phyloP scores from a whole-genome alignment of 2,888 invertebrate species.

The Acleris holmiana region DNA sequence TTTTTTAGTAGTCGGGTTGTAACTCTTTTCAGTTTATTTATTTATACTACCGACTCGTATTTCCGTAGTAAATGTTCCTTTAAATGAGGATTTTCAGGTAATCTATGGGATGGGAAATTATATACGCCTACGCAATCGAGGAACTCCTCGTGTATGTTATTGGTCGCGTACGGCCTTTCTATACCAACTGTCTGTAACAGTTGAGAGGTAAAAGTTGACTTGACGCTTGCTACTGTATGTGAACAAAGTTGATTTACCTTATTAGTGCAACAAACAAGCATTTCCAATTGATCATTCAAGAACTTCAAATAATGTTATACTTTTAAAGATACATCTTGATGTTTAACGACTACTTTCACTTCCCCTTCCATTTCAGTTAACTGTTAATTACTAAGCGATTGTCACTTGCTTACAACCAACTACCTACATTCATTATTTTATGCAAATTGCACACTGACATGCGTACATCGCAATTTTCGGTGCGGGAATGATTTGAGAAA shows the following conservation, averaged over 20 bases:
- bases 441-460: conserved; percentile 27
- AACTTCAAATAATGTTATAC: conserved; percentile 2
- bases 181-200: no score
- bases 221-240: neutral
- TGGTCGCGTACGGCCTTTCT: no score
- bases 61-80: no score
- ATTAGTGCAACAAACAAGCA: neutral
- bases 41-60: no score
- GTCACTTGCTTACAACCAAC: conserved; percentile 29
- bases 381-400: conserved; percentile 36
- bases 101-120: no score
- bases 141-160: no score
- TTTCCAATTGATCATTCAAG: neutral
- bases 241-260: neutral
- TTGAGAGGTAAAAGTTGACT: neutral
- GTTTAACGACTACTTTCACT: conserved; percentile 26
- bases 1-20: no score
- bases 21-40: no score
- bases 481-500: no score
- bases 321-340: conserved; percentile 2
- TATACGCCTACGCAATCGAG: no score
- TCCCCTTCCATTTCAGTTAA: conserved; percentile 27
- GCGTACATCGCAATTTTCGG: no score
- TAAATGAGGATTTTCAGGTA: no score
- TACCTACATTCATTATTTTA: conserved; percentile 11